These are phyloP conservation scores for Chromoteleia sp. DNA, from an alignment of 2,888 invertebrate genomes.

Conservation along the genomic window DNA sequence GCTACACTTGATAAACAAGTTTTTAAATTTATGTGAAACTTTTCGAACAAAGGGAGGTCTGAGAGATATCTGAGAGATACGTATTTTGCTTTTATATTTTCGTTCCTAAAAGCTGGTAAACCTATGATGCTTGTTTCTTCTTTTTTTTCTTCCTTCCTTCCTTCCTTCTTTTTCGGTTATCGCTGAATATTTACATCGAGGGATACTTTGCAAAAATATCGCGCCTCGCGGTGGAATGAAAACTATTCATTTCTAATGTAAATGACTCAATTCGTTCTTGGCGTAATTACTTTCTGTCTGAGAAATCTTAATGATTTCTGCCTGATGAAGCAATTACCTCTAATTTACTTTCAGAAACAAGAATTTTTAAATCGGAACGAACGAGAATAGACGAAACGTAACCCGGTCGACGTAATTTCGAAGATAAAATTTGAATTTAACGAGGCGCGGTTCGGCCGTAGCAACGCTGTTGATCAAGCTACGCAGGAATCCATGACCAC, in stretches of 20 bases:
- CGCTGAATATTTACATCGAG: slow-evolving; percentile 24
- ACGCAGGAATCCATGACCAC: slow-evolving; percentile 60
- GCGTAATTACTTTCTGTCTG: slow-evolving; percentile 24
- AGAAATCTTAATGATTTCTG: slow-evolving; percentile 42
- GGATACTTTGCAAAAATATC: slow-evolving; percentile 3
- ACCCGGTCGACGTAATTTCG: slow-evolving; percentile 7
- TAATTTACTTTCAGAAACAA: slow-evolving; percentile 19
- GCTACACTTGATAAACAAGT: slow-evolving; percentile 51
- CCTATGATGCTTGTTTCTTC: neutral
- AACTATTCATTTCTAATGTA: slow-evolving; percentile 38
- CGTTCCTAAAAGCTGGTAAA: slow-evolving; percentile 28
- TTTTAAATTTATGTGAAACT: slow-evolving; percentile 47
- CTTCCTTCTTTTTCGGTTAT: neutral
- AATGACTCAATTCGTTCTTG: slow-evolving; percentile 30
- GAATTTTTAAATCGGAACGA: slow-evolving; percentile 4
- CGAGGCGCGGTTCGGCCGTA: slow-evolving; percentile 19
- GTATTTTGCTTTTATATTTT: slow-evolving; percentile 40
- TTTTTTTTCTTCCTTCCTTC: neutral
- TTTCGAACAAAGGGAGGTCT: slow-evolving; percentile 42
- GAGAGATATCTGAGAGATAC: slow-evolving; percentile 13
- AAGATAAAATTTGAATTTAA: slow-evolving; percentile 50
- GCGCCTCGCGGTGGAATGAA: neutral
- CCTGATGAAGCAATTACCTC: slow-evolving; percentile 32
- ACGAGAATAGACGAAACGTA: neutral
- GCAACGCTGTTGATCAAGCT: slow-evolving; percentile 38